Evolutionary conservation across 2,888 invertebrate genomes (phyloP).

Genomic region (Pterostichus madidus): DNA sequence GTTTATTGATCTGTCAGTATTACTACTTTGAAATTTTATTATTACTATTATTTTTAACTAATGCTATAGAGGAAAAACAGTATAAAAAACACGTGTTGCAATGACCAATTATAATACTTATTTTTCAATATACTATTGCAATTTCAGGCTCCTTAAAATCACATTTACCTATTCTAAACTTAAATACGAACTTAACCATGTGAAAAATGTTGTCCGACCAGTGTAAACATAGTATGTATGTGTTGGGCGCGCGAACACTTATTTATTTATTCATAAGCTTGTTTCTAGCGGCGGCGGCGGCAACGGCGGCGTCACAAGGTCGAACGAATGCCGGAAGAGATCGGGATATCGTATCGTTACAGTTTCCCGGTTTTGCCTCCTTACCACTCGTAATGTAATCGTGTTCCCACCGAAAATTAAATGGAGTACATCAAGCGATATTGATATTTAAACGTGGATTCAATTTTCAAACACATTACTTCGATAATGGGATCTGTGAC

Average conservation of each 20-base stretch:
- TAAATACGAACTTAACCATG: neutral
- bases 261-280: constrained; percentile 37
- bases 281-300: neutral
- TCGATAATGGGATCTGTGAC: too few relatives aligned
- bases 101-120: too few relatives aligned
- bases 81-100: too few relatives aligned
- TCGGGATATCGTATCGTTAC: neutral
- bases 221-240: neutral
- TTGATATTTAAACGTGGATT: too few relatives aligned
- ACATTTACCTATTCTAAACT: too few relatives aligned
- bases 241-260: constrained; percentile 14
- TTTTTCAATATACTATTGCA: too few relatives aligned
- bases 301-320: neutral
- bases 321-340: constrained; percentile 23
- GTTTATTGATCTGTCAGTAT: too few relatives aligned
- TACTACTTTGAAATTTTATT: too few relatives aligned
- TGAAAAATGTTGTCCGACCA: neutral
- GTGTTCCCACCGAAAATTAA: neutral
- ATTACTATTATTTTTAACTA: too few relatives aligned
- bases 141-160: too few relatives aligned
- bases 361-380: neutral
- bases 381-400: constrained; percentile 3
- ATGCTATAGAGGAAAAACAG: too few relatives aligned
- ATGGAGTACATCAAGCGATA: neutral
- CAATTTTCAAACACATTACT: too few relatives aligned